These are phyloP conservation scores for Pelochelys cantorii DNA, from an alignment of 2,797 vertebrate genomes.

Conservation along the genomic window DNA sequence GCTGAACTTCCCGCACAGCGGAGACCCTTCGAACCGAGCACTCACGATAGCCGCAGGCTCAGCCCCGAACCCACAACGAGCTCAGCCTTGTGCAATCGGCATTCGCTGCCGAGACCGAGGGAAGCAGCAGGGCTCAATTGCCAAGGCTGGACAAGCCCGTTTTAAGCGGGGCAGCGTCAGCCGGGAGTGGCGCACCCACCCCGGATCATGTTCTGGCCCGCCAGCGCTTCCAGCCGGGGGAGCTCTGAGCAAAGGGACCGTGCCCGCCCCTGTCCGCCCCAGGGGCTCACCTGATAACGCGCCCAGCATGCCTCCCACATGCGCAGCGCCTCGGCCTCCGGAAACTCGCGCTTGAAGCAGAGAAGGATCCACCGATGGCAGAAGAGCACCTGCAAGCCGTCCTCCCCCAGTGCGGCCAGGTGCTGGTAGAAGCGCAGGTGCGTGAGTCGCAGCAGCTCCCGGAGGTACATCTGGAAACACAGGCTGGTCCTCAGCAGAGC, in stretches of 20 bases:
- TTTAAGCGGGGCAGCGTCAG: too few relatives aligned
- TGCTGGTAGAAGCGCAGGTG: conserved; percentile 92
- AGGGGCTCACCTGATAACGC: conserved; percentile 92
- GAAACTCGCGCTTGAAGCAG: conserved; percentile 97
- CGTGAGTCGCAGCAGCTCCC: conserved; percentile 94
- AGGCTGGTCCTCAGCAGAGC: not conserved
- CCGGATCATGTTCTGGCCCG: not conserved
- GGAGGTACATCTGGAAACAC: conserved; percentile 89
- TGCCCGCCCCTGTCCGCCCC: accelerated
- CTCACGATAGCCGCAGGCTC: not conserved
- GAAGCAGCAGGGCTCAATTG: not conserved
- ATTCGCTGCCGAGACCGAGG: not conserved
- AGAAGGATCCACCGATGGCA: conserved; percentile 99
- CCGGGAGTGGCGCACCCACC: not conserved
- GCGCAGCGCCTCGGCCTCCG: conserved; percentile 93
- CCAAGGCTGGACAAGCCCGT: not conserved
- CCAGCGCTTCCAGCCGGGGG: not conserved
- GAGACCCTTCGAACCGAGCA: not conserved
- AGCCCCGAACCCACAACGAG: not conserved
- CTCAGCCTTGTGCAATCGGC: not conserved
- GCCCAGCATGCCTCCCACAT: conserved; percentile 99
- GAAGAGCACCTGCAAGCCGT: conserved; percentile 97
- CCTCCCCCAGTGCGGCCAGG: conserved; percentile 91
- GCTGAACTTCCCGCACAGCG: not conserved
- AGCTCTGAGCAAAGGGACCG: not conserved